phyloP scores from a whole-genome alignment of 2,113 vertebrate species.

The Electrona antarctica region DNA sequence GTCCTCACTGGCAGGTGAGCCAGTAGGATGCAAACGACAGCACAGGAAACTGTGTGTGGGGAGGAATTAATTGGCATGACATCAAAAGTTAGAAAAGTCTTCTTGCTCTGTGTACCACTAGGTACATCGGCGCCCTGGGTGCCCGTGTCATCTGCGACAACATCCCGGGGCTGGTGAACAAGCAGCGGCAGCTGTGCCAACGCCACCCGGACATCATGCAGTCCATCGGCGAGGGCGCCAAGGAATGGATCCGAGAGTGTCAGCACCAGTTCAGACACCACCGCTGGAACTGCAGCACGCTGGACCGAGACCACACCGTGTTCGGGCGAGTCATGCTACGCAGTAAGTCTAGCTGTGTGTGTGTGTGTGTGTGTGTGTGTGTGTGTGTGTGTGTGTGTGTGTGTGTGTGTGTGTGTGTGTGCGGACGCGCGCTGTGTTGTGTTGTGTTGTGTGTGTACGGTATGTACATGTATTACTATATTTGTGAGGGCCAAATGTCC shows the following conservation, averaged over 20 bases:
- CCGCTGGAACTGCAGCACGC: constrained; percentile 98
- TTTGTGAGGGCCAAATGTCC: no score
- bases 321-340: constrained; percentile 94
- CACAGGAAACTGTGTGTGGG: no score
- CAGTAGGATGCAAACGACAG: no score
- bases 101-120: constrained; percentile 52
- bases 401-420: no score
- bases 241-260: constrained; percentile 97
- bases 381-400: neutral
- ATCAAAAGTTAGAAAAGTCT: neutral
- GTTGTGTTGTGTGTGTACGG: no score
- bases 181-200: constrained; percentile 95
- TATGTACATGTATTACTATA: no score
- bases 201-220: constrained; percentile 97
- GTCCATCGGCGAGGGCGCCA: constrained; percentile 93
- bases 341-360: constrained; percentile 82
- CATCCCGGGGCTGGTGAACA: constrained; percentile 95
- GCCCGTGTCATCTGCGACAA: constrained; percentile 96
- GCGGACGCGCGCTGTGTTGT: no score
- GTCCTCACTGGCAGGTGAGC: no score
- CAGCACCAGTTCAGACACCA: constrained; percentile 98
- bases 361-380: neutral
- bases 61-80: no score
- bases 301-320: constrained; percentile 95
- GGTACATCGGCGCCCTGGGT: constrained; percentile 95